Percentiles rank a stretch among this genome's conserved stretches.
Evolutionary conservation across 2,888 invertebrate species (phyloP).

Genomic region (Bellardia pandia): DNA sequence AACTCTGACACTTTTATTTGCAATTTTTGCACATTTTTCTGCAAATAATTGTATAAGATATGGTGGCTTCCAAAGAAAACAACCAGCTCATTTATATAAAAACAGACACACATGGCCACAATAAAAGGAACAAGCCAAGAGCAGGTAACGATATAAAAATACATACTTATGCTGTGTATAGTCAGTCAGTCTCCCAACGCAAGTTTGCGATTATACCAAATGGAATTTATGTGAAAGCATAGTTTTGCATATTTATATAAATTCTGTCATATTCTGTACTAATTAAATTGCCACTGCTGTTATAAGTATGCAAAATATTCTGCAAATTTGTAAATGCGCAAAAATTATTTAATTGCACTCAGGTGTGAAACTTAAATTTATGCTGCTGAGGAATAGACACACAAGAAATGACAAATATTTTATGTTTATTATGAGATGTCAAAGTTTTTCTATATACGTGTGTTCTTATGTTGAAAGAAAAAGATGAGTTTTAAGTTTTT

Average conservation of each 20-base stretch:
- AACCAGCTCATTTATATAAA: slow-evolving; percentile 52
- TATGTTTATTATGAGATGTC: slow-evolving; percentile 32
- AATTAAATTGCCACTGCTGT: slow-evolving; percentile 18
- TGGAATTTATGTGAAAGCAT: not conserved
- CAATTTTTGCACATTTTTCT: slow-evolving; percentile 21
- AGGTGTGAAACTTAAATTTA: slow-evolving; percentile 74
- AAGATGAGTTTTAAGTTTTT: slow-evolving; percentile 17
- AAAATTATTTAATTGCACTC: slow-evolving; percentile 72
- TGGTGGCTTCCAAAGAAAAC: slow-evolving; percentile 11
- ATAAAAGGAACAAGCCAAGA: not conserved
- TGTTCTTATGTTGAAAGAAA: not conserved
- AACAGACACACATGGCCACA: slow-evolving; percentile 31
- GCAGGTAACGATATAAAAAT: no score
- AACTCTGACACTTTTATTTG: slow-evolving; percentile 31
- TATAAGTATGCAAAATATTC: slow-evolving; percentile 11
- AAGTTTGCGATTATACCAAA: slow-evolving; percentile 4
- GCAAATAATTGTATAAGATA: slow-evolving; percentile 49
- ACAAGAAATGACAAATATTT: slow-evolving; percentile 38
- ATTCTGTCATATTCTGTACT: slow-evolving; percentile 26
- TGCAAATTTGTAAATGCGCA: slow-evolving; percentile 35
- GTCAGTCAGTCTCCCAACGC: not conserved
- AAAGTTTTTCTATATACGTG: slow-evolving; percentile 3
- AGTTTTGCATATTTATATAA: slow-evolving; percentile 7
- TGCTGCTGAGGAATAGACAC: slow-evolving; percentile 36
- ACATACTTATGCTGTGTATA: no score